Evolutionary conservation across 2,797 vertebrate species (phyloP), one percentile per base, ranked within the genome.

Genomic region (Passerculus sandwichensis): DNA sequence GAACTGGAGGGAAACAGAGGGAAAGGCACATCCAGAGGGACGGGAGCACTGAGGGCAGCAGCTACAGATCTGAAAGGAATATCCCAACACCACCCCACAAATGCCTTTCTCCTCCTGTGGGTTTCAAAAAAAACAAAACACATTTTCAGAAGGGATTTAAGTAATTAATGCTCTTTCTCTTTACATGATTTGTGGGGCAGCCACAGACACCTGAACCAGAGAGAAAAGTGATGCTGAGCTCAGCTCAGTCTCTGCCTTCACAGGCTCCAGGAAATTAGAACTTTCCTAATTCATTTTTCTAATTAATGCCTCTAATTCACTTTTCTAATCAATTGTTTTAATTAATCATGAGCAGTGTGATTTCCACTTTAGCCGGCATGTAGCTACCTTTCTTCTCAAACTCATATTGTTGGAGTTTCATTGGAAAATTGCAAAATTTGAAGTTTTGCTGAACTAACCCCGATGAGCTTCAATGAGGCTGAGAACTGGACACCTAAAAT

Each of bases 241-340:
- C 36, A 6, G 50, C 42, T 26, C 1, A 3, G 61, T 6, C 2
- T 1, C 30, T 30, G 57, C 15, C 51, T 38, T 56, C 29, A 0
- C 3, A 17, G 32, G 51, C 25, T 54, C 15, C 4, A 30, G 40
- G 30, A 56, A 77, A 62, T 48, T 0, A 30, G 0, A 21, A 48
- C 17, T 34, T 70, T 30, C 21, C 21, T 22, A 12, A 42, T 48
- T 42, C 2, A 13, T 40, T 40, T 25, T 54, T 47, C 29, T 11
- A 54, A 40, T 18, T 40, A 26, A 69, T 21, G 20, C n/a, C n/a
- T 40, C 30, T 14, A 47, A 70, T 21, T n/a, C 53, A 56, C 20
- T 62, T 48, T 40, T 62, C 21, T 10, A 17, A 62, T 34, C 3
- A 30, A 30, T 18, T 34, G 20, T 22, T 77, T 34, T 48, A 47